Evolutionary conservation across 2,797 vertebrate genomes (phyloP).

Genomic region (Chromobotia macracanthus): DNA sequence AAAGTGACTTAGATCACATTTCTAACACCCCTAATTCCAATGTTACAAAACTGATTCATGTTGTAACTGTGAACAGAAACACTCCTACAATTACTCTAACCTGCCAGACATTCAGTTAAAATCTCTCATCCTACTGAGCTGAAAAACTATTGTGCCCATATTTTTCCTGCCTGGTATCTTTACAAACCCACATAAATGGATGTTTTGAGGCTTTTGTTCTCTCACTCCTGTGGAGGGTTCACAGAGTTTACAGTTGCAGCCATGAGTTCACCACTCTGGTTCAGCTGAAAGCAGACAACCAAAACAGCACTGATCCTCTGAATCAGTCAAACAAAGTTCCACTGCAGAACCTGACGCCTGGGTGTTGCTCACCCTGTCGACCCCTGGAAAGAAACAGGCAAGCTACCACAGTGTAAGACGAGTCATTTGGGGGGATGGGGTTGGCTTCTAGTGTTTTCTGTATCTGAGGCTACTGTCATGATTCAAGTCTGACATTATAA

Average conservation of each 20-base stretch:
- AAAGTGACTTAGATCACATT: constrained; percentile 9
- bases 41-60: neutral
- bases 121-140: neutral
- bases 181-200: constrained; percentile 21
- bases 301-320: constrained; percentile 34
- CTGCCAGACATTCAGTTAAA: neutral
- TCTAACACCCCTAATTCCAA: neutral
- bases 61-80: neutral
- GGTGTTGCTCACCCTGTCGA: constrained; percentile 39
- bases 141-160: neutral
- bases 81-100: neutral
- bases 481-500: neutral
- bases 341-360: constrained; percentile 23
- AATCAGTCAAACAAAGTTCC: constrained; percentile 34
- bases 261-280: constrained; percentile 10
- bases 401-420: constrained; percentile 32
- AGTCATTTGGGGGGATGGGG: constrained; percentile 12
- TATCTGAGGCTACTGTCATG: constrained; percentile 11
- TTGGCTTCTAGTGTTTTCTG: neutral
- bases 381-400: constrained; percentile 37
- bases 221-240: neutral
- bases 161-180: neutral
- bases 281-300: constrained; percentile 25
- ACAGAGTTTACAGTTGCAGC: constrained; percentile 11
- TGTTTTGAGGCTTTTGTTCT: constrained; percentile 26